Conservation (phyloP, 2,797 vertebrate genomes). For the Muscicapa striata region DNA sequence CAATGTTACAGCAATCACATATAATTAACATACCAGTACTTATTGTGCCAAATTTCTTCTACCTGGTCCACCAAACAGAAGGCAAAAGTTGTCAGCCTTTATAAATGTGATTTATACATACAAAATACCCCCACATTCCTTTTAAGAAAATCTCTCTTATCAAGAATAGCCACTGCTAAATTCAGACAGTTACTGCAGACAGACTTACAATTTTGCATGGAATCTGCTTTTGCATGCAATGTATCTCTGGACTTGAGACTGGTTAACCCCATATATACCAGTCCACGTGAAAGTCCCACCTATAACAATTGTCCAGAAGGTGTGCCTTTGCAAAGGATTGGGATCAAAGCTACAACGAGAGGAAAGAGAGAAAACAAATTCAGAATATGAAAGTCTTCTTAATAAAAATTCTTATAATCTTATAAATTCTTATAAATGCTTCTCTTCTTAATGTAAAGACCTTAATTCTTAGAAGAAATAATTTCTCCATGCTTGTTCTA, state of each 20-base stretch:
- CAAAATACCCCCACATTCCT: not conserved
- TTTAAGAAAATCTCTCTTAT: not conserved
- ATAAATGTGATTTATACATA: not conserved
- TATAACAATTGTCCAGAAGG: constrained; percentile 91
- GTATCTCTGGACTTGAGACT: constrained; percentile 95
- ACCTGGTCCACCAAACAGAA: not conserved
- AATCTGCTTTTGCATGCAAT: constrained; percentile 90
- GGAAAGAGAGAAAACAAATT: constrained; percentile 25
- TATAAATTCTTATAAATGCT: too few relatives aligned
- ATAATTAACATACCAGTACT: not conserved
- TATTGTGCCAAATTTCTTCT: not conserved
- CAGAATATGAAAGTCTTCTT: not conserved
- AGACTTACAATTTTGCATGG: constrained; percentile 91
- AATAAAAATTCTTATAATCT: not conserved
- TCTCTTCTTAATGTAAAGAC: not conserved
- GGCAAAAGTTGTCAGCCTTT: not conserved
- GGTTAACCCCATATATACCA: constrained; percentile 89
- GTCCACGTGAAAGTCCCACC: constrained; percentile 91
- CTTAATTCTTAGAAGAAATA: not conserved
- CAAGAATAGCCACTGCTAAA: not conserved
- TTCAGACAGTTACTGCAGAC: not conserved
- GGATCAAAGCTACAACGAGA: constrained; percentile 84
- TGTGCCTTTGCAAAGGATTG: constrained; percentile 89
- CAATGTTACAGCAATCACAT: not conserved
- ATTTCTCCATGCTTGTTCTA: not conserved